Conservation (phyloP, 1,140 invertebrate species). For the Batillaria attramentaria region DNA sequence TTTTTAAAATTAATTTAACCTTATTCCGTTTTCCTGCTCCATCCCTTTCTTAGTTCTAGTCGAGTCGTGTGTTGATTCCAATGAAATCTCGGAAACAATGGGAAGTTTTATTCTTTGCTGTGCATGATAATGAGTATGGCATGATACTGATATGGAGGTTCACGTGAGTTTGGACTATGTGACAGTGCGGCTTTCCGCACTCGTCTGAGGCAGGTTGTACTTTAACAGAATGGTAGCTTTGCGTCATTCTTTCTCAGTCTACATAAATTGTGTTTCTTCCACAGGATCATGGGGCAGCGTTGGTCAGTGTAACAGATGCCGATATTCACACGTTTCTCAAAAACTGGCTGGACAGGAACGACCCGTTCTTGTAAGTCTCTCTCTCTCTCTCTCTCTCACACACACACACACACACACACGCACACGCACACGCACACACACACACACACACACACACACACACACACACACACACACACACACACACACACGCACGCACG, state of each 20-base stretch:
- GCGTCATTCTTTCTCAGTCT: background rate
- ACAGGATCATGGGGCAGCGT: constrained; percentile 11
- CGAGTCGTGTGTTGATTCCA: too few relatives aligned
- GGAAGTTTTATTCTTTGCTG: background rate
- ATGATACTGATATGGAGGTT: background rate
- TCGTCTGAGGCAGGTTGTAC: too few relatives aligned
- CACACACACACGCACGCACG: background rate
- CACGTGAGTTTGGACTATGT: background rate
- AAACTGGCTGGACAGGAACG: constrained; percentile 30
- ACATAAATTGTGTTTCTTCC: background rate
- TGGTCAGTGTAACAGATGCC: constrained; percentile 14
- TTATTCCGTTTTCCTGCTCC: too few relatives aligned
- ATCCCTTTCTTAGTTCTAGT: too few relatives aligned
- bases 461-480: background rate
- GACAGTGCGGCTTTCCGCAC: background rate
- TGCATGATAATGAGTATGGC: background rate
- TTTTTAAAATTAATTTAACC: background rate
- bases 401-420: background rate
- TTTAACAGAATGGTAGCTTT: too few relatives aligned
- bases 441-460: background rate
- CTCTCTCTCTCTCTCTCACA: background rate
- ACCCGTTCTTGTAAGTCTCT: constrained; percentile 12
- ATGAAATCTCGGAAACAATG: too few relatives aligned
- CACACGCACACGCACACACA: background rate
- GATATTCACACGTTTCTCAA: constrained; percentile 4